Evolutionary conservation across 2,797 vertebrate species (phyloP), one percentile per base, ranked within the genome.

Genomic region (Lithobates sylvaticus): DNA sequence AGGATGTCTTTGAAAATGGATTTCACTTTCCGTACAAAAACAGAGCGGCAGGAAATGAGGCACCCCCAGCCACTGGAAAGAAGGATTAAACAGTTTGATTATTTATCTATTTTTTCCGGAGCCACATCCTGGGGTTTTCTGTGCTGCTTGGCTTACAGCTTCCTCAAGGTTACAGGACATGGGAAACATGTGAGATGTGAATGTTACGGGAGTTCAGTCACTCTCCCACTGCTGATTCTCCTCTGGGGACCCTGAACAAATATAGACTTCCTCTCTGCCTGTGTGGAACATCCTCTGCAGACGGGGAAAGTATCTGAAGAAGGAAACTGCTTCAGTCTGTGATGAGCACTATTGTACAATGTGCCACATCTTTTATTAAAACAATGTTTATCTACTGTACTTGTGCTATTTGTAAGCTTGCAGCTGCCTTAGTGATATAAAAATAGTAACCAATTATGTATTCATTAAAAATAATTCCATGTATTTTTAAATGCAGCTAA

Each of bases 181-280:
- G 86, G 76, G 76, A 87, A 87, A 84, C 71, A 77, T 42, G 12
- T 69, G 69, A 36, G 79, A 61, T 72, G 79, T 64, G 32, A n/a
- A 61, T n/a, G 54, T 81, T 72, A 64, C 18, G 39, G 69, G 69
- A 36, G 79, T 50, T 83, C 23, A 72, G 72, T 85, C 58, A 67
- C 16, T 81, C 76, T 74, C 68, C 68, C 54, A 68, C 39, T 74
- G 61, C 34, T 83, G 67, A 83, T 82, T 78, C 69, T 75, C 32
- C 85, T 67, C 23, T 16, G 23, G 85, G 54, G 85, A 87, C 75
- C 18, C 75, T 84, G 86, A 84, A 75, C 32, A 87, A 84, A 80
- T 67, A 87, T 34, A 84, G 44, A 73, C 68, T 79, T 83, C 81
- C 76, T 74, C 76, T 58, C 58, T 58, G 34, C 23, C 61, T 68